Conservation (phyloP, 2,113 vertebrate genomes). For the Neodon shergylaensis region DNA sequence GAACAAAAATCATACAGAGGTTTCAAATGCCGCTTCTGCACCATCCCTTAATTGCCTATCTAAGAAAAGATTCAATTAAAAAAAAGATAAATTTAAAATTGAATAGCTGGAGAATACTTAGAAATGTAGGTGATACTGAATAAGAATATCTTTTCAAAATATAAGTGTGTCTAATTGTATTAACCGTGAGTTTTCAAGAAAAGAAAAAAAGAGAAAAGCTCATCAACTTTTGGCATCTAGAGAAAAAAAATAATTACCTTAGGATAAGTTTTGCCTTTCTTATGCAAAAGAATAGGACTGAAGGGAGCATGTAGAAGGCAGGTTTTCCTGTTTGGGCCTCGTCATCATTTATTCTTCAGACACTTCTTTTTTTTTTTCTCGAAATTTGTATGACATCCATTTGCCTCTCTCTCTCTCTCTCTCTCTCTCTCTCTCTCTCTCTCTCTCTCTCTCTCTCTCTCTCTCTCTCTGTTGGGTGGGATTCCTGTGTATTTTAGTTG, state of each 20-base stretch:
- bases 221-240: constrained; percentile 50
- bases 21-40: constrained; percentile 69
- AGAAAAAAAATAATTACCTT: constrained; percentile 49
- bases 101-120: constrained; percentile 71
- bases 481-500: too few species aligned
- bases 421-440: too few species aligned
- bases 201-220: neutral
- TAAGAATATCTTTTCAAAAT: constrained; percentile 62
- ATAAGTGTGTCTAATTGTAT: constrained; percentile 69
- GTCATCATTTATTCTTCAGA: neutral
- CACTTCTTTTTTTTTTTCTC: neutral
- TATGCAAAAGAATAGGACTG: constrained; percentile 8
- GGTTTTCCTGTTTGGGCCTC: neutral
- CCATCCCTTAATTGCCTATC: constrained; percentile 71
- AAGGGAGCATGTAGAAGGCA: neutral
- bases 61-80: constrained; percentile 71
- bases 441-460: too few species aligned
- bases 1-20: neutral
- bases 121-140: constrained; percentile 66
- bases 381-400: neutral
- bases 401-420: neutral
- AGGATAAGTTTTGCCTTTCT: constrained; percentile 25
- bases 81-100: constrained; percentile 70
- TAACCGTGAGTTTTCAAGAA: constrained; percentile 41
- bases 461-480: neutral